Evolutionary conservation across 2,113 vertebrate genomes (phyloP).

Genomic region (Merops nubicus): DNA sequence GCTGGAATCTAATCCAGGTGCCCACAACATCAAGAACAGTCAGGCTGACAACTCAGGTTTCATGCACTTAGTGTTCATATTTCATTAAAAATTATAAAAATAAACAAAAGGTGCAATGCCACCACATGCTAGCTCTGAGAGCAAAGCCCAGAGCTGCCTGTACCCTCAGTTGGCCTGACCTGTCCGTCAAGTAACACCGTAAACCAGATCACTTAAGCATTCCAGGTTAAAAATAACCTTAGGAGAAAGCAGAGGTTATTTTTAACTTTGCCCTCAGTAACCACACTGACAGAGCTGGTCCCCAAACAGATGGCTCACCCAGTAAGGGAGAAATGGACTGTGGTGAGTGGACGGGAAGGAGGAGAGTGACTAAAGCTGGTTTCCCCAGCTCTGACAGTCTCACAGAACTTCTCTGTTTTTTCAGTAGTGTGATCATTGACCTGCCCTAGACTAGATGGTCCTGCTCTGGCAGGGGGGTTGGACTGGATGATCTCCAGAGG

Average conservation of each 20-base stretch:
- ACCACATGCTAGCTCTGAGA: background rate
- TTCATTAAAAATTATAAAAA: background rate
- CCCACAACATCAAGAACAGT: background rate
- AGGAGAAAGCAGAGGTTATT: constrained; percentile 11
- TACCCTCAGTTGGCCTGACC: background rate
- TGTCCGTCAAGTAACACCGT: background rate
- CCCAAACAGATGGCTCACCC: background rate
- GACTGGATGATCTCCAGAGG: no score
- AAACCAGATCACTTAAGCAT: background rate
- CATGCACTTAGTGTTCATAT: background rate
- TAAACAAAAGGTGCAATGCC: background rate
- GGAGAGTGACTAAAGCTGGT: background rate
- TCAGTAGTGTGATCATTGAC: background rate
- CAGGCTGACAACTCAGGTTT: background rate
- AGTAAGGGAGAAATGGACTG: background rate
- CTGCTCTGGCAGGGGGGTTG: no score
- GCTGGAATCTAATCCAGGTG: background rate
- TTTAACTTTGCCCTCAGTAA: background rate
- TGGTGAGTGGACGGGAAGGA: background rate
- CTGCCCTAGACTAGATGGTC: no score
- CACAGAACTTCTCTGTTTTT: background rate
- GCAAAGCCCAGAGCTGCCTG: background rate
- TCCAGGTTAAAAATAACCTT: constrained; percentile 40
- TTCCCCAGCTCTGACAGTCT: background rate
- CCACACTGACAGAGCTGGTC: background rate